phyloP scores from a whole-genome alignment of 1,140 invertebrate species.

The Bathynomus jamesi region DNA sequence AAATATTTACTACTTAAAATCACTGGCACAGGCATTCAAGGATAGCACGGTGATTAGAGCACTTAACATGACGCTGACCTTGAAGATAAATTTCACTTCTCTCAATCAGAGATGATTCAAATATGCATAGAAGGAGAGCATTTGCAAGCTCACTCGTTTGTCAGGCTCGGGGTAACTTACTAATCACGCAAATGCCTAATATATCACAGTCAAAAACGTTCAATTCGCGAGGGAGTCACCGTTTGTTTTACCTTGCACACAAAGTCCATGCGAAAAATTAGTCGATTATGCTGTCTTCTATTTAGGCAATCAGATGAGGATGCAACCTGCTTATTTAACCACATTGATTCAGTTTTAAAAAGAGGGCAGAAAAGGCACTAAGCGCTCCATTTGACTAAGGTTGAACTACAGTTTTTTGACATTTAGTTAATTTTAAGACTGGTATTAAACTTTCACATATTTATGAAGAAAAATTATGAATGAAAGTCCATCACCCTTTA shows the following conservation, averaged over 20 bases:
- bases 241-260: neutral
- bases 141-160: neutral
- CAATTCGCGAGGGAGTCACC: neutral
- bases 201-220: neutral
- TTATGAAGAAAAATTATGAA: no score
- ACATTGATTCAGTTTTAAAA: neutral
- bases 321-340: neutral
- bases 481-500: no score
- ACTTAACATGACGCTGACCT: no score
- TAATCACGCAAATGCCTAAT: neutral
- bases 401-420: no score
- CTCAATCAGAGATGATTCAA: no score
- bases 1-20: neutral
- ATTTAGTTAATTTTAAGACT: no score
- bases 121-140: neutral
- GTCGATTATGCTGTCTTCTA: neutral
- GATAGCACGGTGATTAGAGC: neutral
- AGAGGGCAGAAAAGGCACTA: neutral
- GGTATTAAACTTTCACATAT: no score
- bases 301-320: neutral
- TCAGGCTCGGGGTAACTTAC: neutral
- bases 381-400: neutral
- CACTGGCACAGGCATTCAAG: neutral
- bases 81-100: no score
- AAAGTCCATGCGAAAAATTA: neutral